Base-by-base conservation (phyloP, 2,888 invertebrate species). In the Leucania comma region DNA sequence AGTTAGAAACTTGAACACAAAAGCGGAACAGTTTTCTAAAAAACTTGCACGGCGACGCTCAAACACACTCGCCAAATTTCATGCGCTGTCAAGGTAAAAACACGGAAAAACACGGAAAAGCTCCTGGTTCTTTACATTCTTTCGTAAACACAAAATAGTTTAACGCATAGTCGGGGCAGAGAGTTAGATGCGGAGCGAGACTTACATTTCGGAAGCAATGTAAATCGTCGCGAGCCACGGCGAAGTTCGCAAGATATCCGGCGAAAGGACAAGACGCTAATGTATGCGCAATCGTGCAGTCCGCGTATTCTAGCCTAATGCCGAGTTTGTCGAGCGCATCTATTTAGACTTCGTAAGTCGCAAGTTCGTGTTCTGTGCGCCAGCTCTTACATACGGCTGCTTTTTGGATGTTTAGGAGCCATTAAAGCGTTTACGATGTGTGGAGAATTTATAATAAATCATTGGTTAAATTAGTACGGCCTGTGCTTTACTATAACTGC, bases 221-320 rank as follows among this genome's bases (percentile, higher is more conserved):
- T 95, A 95, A 95, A 95, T 95, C 93, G 94, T 92, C 90, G 90
- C 89, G 86, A 86, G 90, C 90, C 88, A 90, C 90, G 92, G 88
- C 92, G 85, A 95, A 95, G 91, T 95, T 94, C 88, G 88, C 88
- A 90, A 93, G 94, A 94, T 93, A 94, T 93, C 94, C 94, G 89
- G 92, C 93, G 92, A 93, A 94, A 94, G 95, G 95, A 95, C 95
- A 93, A 94, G 94, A 95, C 93, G 94, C 90, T 95, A 95, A 95
- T 95, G 92, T 95, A 95, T 95, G 94, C 92, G 90, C 93, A 93
- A 94, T 93, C 92, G 93, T 91, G 93, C 92, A 92, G 91, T 90
- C 89, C 90, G 92, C 93, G 93, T 94, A 93, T 95, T 95, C 94
- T 94, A 91, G 91, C 90, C 92, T 94, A 93, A 93, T 94, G 93